phyloP scores from a whole-genome alignment of 2,797 vertebrate genomes.

The Podarcis lilfordi region DNA sequence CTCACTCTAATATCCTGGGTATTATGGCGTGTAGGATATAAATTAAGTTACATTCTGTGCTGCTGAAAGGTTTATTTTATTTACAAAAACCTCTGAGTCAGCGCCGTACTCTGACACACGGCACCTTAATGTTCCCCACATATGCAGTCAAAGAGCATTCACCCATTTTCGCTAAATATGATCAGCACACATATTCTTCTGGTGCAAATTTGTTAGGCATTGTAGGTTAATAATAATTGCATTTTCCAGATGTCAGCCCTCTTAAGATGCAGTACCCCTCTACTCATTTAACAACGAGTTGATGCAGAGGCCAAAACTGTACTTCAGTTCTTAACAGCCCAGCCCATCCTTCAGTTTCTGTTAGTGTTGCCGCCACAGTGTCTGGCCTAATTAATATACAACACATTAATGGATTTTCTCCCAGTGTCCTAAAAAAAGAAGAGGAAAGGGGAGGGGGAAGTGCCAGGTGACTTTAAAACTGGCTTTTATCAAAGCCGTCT shows the following conservation, averaged over 20 bases:
- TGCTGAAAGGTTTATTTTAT: conserved; percentile 63
- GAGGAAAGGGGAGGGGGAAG: conserved; percentile 1
- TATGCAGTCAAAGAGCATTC: conserved; percentile 50
- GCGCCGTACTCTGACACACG: conserved; percentile 51
- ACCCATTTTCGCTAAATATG: conserved; percentile 65
- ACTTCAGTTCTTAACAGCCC: conserved; percentile 53
- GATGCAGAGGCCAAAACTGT: conserved; percentile 20
- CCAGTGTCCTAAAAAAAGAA: background rate
- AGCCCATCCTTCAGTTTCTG: conserved; percentile 16
- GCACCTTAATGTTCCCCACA: conserved; percentile 32
- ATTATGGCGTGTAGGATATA: conserved; percentile 42
- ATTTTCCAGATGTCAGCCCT: conserved; percentile 68
- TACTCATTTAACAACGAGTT: conserved; percentile 53
- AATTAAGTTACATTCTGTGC: conserved; percentile 52
- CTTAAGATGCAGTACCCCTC: conserved; percentile 56
- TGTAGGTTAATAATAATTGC: conserved; percentile 59
- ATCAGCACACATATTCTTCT: conserved; percentile 64
- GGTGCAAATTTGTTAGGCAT: conserved; percentile 61
- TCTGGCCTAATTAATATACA: conserved; percentile 47
- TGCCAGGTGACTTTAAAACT: conserved; percentile 33
- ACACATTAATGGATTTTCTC: background rate
- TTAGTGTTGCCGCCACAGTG: background rate
- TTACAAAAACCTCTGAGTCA: conserved; percentile 58
- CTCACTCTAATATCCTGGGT: conserved; percentile 51
- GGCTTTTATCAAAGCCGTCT: conserved; percentile 9